A percentile compares a stretch with the other conserved stretches of the same genome.
phyloP scores from a whole-genome alignment of 2,888 invertebrate genomes.

The Polydesmus complanatus region DNA sequence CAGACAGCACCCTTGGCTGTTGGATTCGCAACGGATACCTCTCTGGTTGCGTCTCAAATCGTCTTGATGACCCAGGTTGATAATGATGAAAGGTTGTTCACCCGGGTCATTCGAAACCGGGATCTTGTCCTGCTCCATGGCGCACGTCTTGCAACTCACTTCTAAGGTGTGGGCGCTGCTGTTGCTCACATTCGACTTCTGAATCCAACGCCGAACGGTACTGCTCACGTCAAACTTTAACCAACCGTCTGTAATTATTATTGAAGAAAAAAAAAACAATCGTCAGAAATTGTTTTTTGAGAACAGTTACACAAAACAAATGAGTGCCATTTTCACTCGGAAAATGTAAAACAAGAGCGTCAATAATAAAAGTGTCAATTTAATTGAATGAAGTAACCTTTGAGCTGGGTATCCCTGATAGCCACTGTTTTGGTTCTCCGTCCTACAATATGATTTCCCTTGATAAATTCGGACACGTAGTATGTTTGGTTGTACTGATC shows the following conservation, averaged over 20 bases:
- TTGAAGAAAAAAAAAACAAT: neutral
- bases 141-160: slow-evolving; percentile 62
- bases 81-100: slow-evolving; percentile 54
- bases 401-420: neutral
- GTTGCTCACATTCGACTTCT: slow-evolving; percentile 37
- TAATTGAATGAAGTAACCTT: slow-evolving; percentile 14
- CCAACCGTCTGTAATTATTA: slow-evolving; percentile 51
- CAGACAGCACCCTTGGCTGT: slow-evolving; percentile 53
- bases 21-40: slow-evolving; percentile 33
- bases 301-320: neutral
- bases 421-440: neutral
- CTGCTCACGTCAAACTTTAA: slow-evolving; percentile 62
- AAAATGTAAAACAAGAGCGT: neutral
- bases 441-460: neutral
- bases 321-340: neutral
- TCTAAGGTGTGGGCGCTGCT: slow-evolving; percentile 52
- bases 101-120: slow-evolving; percentile 38
- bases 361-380: too few relatives aligned
- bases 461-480: slow-evolving; percentile 58
- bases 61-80: slow-evolving; percentile 40
- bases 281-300: neutral
- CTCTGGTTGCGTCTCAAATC: slow-evolving; percentile 42
- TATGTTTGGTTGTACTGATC: slow-evolving; percentile 58
- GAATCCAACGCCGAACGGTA: slow-evolving; percentile 61
- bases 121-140: slow-evolving; percentile 43